Base-by-base conservation (phyloP, 2,797 vertebrate genomes). In the Myripristis jacobus region DNA sequence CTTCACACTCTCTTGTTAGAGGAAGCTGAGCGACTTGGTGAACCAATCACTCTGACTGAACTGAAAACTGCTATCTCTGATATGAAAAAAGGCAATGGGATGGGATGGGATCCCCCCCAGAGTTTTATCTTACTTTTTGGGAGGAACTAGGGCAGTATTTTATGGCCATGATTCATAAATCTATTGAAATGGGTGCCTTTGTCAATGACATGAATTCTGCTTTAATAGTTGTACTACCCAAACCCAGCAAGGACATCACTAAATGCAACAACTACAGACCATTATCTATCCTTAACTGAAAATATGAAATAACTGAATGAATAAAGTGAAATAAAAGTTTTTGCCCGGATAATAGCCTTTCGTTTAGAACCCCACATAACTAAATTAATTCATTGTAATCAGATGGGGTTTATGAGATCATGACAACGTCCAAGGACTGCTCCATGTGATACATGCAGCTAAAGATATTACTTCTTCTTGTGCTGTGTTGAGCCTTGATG, bases 401-500 rank as follows among this genome's bases (percentile, higher is more conserved):
- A 72, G 25, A 54, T 52, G 2, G 64, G 65, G 2, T 73, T 78
- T 7, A 27, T 51, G 6, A 56, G 19, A n/a, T 22, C n/a, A 1
- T 41, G 73, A 63, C 9, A 63, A 63, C 9, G 11, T 64, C 3
- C 19, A 16, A 4, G 7, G 29, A 6, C 31, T 29, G 9, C 7
- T 68, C 9, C 47, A 66, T 25, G 21, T 43, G 15, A 43, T 43
- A 13, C 41, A 43, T 43, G 13, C 38, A 13, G 3, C 41, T 13
- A 43, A 43, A 43, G 41, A 43, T 43, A 13, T 43, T 13, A 13
- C 10, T 43, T 43, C 41, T 4, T 3, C 41, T 13, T 43, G 41
- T 43, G 15, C 41, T 43, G 41, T 16, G 12, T 43, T 43, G 41
- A 43, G 15, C 41, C 41, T 24, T 19, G 36, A 59, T 0, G 22